These are phyloP conservation scores for Calidris pugnax DNA, from an alignment of 2,113 vertebrate genomes.

Conservation along the genomic window DNA sequence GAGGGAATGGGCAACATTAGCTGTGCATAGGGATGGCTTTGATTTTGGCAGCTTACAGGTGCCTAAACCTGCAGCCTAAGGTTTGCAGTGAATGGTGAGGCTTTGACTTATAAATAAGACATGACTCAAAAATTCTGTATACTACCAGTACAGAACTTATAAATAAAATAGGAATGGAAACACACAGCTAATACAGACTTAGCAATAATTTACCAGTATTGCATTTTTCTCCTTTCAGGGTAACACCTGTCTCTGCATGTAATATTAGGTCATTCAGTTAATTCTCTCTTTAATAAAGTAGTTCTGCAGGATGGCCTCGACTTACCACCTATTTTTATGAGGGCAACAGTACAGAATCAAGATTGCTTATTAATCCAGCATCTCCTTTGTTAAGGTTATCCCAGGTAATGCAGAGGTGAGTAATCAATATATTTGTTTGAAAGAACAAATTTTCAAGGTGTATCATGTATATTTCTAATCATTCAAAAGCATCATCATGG, in stretches of 20 bases:
- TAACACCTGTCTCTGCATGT: not conserved
- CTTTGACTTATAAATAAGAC: conserved; percentile 31
- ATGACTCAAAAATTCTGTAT: conserved; percentile 14
- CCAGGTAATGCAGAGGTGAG: not conserved
- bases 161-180: conserved; percentile 51
- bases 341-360: not conserved
- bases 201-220: not conserved
- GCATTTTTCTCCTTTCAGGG: not conserved
- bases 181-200: not conserved
- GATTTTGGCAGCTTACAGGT: not conserved
- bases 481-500: not conserved
- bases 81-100: conserved; percentile 23
- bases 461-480: not conserved
- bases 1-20: not conserved
- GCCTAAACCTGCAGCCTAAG: not conserved
- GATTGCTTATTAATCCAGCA: not conserved
- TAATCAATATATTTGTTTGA: conserved; percentile 24
- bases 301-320: not conserved
- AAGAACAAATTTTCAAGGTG: conserved; percentile 5
- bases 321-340: not conserved
- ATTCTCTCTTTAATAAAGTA: not conserved
- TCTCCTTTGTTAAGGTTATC: not conserved
- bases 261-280: not conserved
- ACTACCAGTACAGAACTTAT: not conserved
- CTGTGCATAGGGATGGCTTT: not conserved